Evolutionary conservation across 2,113 vertebrate genomes (phyloP).

Genomic region (Bothrops jararaca): DNA sequence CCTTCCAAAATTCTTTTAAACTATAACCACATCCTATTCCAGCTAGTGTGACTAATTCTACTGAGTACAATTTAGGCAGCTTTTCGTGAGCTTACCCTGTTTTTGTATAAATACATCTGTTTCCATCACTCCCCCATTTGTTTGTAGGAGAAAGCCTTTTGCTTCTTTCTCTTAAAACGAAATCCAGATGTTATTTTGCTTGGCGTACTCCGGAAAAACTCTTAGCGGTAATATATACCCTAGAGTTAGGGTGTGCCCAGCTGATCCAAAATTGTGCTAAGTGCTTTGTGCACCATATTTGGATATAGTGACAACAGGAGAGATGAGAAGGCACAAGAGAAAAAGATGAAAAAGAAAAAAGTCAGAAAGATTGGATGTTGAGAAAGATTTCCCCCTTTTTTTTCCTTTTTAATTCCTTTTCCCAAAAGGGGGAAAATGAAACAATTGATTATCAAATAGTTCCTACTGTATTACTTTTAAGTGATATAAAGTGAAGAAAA

Average conservation of each 20-base stretch:
- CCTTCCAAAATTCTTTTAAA: background rate
- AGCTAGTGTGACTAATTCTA: background rate
- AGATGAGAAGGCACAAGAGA: background rate
- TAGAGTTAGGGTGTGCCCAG: background rate
- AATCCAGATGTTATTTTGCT: slow-evolving; percentile 14
- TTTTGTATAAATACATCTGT: background rate
- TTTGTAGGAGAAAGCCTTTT: background rate
- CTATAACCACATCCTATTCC: background rate
- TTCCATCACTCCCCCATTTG: background rate
- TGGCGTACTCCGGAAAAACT: background rate
- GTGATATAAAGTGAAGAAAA: background rate
- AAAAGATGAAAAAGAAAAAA: background rate
- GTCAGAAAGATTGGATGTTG: background rate
- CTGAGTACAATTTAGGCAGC: background rate
- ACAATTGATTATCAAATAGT: background rate
- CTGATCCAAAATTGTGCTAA: background rate
- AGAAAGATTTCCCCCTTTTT: background rate
- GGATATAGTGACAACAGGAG: background rate
- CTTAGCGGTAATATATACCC: background rate
- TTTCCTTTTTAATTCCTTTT: background rate
- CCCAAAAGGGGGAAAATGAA: background rate
- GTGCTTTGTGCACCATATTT: background rate
- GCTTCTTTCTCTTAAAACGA: background rate
- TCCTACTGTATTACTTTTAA: background rate
- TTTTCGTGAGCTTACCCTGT: background rate